These are phyloP conservation scores for Melanerpes formicivorus DNA, from an alignment of 2,113 vertebrate genomes.

Conservation along the genomic window DNA sequence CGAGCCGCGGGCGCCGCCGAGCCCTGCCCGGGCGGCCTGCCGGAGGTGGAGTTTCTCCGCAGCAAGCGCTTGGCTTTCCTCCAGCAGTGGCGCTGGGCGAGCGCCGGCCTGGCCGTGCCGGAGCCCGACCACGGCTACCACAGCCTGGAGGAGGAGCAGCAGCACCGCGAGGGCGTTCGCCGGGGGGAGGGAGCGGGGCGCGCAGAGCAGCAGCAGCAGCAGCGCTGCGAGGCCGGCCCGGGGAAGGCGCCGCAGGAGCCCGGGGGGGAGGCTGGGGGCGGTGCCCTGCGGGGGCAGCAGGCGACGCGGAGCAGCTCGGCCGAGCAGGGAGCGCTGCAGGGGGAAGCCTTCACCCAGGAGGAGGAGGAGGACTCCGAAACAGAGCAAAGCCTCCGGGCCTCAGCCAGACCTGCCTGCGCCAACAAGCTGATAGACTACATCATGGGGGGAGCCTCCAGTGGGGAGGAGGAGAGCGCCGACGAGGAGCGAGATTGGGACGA, in stretches of 20 bases:
- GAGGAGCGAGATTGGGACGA: constrained; percentile 75
- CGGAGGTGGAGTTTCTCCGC: constrained; percentile 61
- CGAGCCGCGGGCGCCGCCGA: neutral
- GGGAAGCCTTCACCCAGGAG: neutral
- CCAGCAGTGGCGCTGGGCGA: constrained; percentile 30
- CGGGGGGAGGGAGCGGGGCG: neutral
- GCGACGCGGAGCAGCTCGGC: neutral
- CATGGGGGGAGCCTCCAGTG: constrained; percentile 86
- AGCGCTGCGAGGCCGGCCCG: neutral
- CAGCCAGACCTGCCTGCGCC: constrained; percentile 73
- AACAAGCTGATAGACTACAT: constrained; percentile 94
- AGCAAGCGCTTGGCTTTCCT: constrained; percentile 72
- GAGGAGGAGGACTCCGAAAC: neutral
- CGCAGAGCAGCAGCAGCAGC: no score
- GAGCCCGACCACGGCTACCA: constrained; percentile 91
- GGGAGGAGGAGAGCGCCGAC: constrained; percentile 64
- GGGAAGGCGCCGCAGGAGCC: neutral
- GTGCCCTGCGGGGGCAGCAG: neutral
- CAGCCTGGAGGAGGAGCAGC: constrained; percentile 89
- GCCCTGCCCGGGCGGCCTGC: constrained; percentile 25
- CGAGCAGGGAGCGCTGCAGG: neutral
- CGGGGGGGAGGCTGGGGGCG: constrained; percentile 8
- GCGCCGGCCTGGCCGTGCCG: constrained; percentile 35
- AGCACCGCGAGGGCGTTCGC: neutral
- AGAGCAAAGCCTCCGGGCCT: neutral